phyloP scores from a whole-genome alignment of 1,140 invertebrate species.

The Lepidurus apus region DNA sequence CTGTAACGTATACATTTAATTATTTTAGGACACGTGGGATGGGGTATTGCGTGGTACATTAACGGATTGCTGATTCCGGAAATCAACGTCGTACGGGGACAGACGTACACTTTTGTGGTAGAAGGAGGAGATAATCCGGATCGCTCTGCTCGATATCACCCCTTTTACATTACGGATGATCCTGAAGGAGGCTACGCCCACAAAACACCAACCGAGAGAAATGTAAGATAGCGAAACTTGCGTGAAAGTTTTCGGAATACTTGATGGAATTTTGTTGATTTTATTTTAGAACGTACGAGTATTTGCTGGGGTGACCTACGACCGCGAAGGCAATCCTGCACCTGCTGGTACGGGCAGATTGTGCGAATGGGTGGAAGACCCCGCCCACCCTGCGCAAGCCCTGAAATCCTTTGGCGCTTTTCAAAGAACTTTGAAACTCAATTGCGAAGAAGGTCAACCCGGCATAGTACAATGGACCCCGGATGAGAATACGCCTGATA shows the following conservation, averaged over 20 bases:
- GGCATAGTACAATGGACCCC: slow-evolving; percentile 82
- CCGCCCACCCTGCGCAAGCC: slow-evolving; percentile 56
- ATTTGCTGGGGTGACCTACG: slow-evolving; percentile 67
- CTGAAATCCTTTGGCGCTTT: slow-evolving; percentile 81
- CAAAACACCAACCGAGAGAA: slow-evolving; percentile 73
- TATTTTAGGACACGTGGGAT: slow-evolving; percentile 72
- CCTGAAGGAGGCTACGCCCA: slow-evolving; percentile 81
- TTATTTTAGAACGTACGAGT: slow-evolving; percentile 63
- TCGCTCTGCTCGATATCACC: slow-evolving; percentile 77
- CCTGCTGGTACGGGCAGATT: slow-evolving; percentile 71
- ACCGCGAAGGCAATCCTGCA: slow-evolving; percentile 57
- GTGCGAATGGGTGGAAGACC: slow-evolving; percentile 78
- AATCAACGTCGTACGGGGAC: slow-evolving; percentile 82
- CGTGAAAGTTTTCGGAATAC: not conserved
- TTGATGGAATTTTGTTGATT: not conserved
- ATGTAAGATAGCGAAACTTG: slow-evolving; percentile 50
- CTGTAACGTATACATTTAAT: not conserved
- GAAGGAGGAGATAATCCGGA: slow-evolving; percentile 78
- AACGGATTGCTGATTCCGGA: slow-evolving; percentile 90
- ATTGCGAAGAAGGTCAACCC: slow-evolving; percentile 76
- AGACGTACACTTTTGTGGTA: slow-evolving; percentile 76
- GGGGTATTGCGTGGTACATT: slow-evolving; percentile 93
- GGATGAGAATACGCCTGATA: slow-evolving; percentile 77
- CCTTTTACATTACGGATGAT: slow-evolving; percentile 93
- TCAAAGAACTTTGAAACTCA: slow-evolving; percentile 71